phyloP scores from a whole-genome alignment of 2,888 invertebrate species.

The Parnassius mnemosyne region DNA sequence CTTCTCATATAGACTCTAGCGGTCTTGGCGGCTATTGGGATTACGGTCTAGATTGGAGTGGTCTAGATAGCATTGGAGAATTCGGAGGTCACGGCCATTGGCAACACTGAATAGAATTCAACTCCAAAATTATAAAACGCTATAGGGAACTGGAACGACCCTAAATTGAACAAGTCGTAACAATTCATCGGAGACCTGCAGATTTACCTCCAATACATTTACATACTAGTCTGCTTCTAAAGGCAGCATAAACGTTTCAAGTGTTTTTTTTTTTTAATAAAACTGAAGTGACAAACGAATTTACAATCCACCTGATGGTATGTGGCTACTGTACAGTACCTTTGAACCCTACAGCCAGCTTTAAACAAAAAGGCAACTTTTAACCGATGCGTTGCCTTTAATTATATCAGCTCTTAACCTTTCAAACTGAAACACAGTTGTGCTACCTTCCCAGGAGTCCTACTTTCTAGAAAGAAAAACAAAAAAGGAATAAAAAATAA shows the following conservation, averaged over 20 bases:
- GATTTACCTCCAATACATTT: conserved; percentile 5
- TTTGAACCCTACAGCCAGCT: too few species aligned
- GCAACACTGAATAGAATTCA: conserved; percentile 22
- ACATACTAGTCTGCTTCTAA: conserved; percentile 22
- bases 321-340: too few species aligned
- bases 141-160: background rate
- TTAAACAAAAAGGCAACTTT: too few species aligned
- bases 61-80: conserved; percentile 14
- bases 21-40: conserved; percentile 14
- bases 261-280: background rate
- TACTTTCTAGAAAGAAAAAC: background rate
- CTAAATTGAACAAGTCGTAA: background rate
- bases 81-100: conserved; percentile 15
- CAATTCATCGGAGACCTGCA: background rate
- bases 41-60: conserved; percentile 15
- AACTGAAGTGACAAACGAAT: too few species aligned
- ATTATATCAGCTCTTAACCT: too few species aligned
- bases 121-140: background rate
- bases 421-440: too few species aligned
- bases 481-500: conserved; percentile 7
- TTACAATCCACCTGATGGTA: too few species aligned
- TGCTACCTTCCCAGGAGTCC: too few species aligned
- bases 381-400: too few species aligned
- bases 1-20: conserved; percentile 9
- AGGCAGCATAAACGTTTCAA: conserved; percentile 8